Evolutionary conservation across 1,140 invertebrate species (phyloP).

Genomic region (Eufriesea mexicana): DNA sequence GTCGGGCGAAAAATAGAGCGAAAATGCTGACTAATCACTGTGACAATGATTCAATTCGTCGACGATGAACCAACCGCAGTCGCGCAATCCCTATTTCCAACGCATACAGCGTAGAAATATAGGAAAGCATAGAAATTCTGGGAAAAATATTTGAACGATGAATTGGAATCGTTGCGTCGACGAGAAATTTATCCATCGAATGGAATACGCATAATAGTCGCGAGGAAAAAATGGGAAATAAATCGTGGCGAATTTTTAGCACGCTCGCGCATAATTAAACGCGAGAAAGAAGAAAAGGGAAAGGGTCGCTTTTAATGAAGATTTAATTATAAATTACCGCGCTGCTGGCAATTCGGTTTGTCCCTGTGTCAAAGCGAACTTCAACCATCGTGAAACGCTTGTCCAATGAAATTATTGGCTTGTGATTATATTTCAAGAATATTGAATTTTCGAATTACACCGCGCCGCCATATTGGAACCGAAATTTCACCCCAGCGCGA

Average conservation of each 20-base stretch:
- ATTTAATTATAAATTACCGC: slow-evolving; percentile 11
- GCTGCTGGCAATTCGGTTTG: background rate
- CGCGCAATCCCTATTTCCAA: too few species aligned
- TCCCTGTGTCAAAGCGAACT: slow-evolving; percentile 17
- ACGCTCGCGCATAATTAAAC: slow-evolving; percentile 1
- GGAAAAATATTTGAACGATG: background rate
- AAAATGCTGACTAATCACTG: background rate
- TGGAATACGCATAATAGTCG: background rate
- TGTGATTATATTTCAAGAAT: slow-evolving; percentile 12
- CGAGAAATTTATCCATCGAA: background rate
- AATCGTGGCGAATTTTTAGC: background rate
- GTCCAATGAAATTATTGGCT: slow-evolving; percentile 19
- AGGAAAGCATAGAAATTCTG: background rate
- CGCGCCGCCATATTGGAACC: too few species aligned
- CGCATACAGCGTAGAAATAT: background rate
- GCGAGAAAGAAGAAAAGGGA: background rate
- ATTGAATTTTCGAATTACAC: background rate
- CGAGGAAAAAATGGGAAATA: too few species aligned
- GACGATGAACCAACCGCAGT: background rate
- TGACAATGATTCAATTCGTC: background rate
- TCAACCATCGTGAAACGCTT: background rate
- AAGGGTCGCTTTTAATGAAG: background rate
- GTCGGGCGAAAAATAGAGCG: background rate
- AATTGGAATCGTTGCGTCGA: background rate
- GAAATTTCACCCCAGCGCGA: background rate